Percentiles rank a stretch among this genome's conserved stretches.
These are phyloP conservation scores for Callipepla californica DNA, from an alignment of 2,113 vertebrate species.

Conservation along the genomic window DNA sequence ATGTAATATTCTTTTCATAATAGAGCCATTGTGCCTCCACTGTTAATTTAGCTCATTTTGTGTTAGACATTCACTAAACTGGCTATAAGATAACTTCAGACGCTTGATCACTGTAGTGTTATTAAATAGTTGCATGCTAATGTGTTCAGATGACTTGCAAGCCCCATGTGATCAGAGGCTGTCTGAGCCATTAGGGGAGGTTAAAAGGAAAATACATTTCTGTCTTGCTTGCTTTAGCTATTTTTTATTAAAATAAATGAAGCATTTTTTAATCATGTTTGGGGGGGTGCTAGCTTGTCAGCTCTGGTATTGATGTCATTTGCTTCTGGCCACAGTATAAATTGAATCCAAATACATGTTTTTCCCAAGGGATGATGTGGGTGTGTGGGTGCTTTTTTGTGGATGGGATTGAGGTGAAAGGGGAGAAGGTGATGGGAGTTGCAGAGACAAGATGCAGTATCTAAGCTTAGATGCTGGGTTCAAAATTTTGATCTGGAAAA, in stretches of 20 bases:
- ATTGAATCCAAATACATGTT: background rate
- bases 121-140: constrained; percentile 30
- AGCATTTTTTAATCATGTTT: background rate
- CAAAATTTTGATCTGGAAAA: background rate
- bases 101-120: constrained; percentile 25
- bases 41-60: constrained; percentile 28
- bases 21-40: background rate
- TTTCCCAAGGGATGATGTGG: background rate
- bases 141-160: constrained; percentile 21
- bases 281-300: background rate
- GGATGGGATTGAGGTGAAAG: accelerated
- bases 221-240: background rate
- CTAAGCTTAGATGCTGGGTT: background rate
- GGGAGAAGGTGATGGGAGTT: background rate
- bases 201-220: constrained; percentile 28
- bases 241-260: constrained; percentile 2
- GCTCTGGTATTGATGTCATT: background rate
- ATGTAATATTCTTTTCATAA: background rate
- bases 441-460: background rate
- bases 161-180: background rate
- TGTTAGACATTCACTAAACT: background rate
- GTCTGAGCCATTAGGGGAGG: background rate
- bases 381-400: background rate
- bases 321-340: background rate
- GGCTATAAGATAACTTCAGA: constrained; percentile 30